Percentiles rank a stretch among this genome's conserved stretches.
These are phyloP conservation scores for Acipenser ruthenus DNA, from an alignment of 2,797 vertebrate species.

Conservation along the genomic window DNA sequence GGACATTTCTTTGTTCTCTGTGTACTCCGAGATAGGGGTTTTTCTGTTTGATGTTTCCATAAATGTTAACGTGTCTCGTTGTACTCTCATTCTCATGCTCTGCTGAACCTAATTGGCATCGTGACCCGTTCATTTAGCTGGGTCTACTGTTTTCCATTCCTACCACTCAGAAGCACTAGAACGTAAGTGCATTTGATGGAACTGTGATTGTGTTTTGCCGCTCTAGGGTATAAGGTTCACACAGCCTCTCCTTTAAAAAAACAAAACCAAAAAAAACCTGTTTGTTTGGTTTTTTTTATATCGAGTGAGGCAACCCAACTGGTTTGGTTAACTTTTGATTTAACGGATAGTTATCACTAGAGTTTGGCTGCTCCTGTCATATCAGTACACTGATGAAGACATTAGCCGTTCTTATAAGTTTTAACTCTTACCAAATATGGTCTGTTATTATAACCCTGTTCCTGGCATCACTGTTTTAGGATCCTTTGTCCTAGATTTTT, in stretches of 20 bases:
- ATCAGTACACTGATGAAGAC: too few relatives aligned
- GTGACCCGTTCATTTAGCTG: neutral
- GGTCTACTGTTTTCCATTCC: slow-evolving; percentile 1
- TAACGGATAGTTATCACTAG: too few relatives aligned
- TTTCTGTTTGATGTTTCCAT: neutral
- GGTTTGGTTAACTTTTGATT: too few relatives aligned
- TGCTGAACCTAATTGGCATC: neutral
- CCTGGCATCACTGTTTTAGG: too few relatives aligned
- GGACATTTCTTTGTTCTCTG: too few relatives aligned
- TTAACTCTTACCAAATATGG: too few relatives aligned
- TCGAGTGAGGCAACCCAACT: too few relatives aligned
- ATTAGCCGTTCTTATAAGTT: too few relatives aligned
- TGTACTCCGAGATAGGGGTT: neutral
- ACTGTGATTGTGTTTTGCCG: neutral
- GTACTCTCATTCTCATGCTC: neutral
- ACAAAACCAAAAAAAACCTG: neutral
- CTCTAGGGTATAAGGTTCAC: neutral
- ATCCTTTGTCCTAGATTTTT: too few relatives aligned
- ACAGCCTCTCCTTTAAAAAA: neutral
- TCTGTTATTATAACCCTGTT: too few relatives aligned
- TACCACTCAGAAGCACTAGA: neutral
- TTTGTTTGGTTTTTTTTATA: neutral
- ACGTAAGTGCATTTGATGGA: slow-evolving; percentile 1
- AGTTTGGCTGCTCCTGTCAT: too few relatives aligned
- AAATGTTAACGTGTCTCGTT: neutral